Evolutionary conservation across 2,797 vertebrate species (phyloP).

Genomic region (Gobio occitaniae): DNA sequence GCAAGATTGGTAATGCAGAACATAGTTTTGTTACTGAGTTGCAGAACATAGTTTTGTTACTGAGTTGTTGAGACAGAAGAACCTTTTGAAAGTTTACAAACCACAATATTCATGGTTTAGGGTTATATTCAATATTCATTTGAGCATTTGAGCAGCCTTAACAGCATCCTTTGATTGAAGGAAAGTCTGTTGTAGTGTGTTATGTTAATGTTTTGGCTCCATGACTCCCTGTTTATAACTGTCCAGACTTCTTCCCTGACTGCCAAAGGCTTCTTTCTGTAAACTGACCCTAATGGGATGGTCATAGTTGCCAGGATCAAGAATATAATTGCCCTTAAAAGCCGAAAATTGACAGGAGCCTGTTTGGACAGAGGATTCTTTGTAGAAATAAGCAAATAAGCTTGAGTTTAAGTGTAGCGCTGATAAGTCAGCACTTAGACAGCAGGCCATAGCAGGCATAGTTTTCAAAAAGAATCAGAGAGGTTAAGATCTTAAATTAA

Average conservation of each 20-base stretch:
- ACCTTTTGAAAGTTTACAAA: constrained; percentile 1
- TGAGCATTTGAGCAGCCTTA: background rate
- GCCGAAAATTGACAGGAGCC: constrained; percentile 35
- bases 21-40: constrained; percentile 41
- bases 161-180: constrained; percentile 1
- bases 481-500: constrained; percentile 2
- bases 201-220: constrained; percentile 54
- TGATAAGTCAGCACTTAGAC: constrained; percentile 24
- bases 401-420: constrained; percentile 29
- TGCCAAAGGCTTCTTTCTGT: constrained; percentile 51
- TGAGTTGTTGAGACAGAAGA: constrained; percentile 38
- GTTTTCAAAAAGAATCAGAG: background rate
- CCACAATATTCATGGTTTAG: background rate
- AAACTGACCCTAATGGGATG: constrained; percentile 64
- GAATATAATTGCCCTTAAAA: constrained; percentile 55
- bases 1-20: constrained; percentile 21
- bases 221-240: constrained; percentile 42
- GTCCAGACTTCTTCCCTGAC: constrained; percentile 45
- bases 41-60: constrained; percentile 48
- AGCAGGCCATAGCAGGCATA: background rate
- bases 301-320: constrained; percentile 51
- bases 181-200: constrained; percentile 9
- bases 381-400: constrained; percentile 41
- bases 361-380: constrained; percentile 37
- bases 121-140: background rate